These are phyloP conservation scores for Dipodomys ordii DNA, from an alignment of 2,113 vertebrate species.

Conservation along the genomic window DNA sequence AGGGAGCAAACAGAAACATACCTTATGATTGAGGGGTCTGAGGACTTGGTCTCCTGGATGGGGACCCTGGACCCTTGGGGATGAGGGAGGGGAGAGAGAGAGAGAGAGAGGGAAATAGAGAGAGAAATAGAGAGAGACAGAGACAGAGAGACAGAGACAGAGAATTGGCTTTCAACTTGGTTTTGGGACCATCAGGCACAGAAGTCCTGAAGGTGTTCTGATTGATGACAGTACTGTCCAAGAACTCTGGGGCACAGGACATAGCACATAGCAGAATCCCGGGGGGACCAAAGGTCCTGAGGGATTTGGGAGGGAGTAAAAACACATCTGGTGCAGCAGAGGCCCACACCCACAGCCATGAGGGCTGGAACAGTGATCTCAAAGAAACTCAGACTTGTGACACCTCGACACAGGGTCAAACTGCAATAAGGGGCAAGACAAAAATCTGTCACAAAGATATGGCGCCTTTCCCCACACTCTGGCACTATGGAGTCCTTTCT, in stretches of 20 bases:
- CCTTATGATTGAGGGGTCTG: background rate
- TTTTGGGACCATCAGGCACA: no score
- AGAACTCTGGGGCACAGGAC: background rate
- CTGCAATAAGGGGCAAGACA: background rate
- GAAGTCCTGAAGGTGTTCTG: background rate
- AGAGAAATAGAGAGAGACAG: no score
- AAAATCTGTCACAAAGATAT: background rate
- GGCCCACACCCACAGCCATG: rapidly evolving
- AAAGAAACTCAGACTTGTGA: rapidly evolving
- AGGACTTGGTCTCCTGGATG: no score
- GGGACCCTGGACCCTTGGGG: no score
- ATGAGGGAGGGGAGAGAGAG: no score
- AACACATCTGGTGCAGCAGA: background rate
- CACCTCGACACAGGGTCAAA: no score
- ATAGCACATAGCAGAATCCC: background rate
- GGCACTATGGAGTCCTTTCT: background rate
- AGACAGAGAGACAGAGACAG: no score
- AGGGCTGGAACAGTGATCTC: background rate
- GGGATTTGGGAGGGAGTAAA: background rate
- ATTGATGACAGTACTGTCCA: rapidly evolving
- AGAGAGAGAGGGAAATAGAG: no score
- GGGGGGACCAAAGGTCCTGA: no score
- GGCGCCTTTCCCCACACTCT: rapidly evolving
- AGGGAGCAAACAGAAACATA: no score
- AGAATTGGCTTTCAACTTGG: no score